A percentile compares a stretch with the other conserved stretches of the same genome.
Conservation (phyloP, 2,888 invertebrate species). For the Eilema caniola region DNA sequence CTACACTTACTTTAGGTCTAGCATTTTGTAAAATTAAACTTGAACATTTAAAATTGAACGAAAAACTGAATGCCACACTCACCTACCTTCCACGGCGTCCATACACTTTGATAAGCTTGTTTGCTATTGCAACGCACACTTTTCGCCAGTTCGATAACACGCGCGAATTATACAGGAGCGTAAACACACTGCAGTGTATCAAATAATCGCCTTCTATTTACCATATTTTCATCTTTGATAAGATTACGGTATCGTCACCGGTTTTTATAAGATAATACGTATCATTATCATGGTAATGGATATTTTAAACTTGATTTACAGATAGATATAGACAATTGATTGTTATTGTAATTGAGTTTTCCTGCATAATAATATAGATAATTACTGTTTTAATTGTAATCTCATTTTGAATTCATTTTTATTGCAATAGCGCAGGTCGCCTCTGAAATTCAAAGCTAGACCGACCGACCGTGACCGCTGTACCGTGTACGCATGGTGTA, state of each 20-base stretch:
- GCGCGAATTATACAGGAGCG: constrained; percentile 52
- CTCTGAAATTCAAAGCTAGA: neutral
- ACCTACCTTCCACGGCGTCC: constrained; percentile 36
- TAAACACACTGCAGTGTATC: constrained; percentile 63
- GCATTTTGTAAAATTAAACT: too few relatives aligned
- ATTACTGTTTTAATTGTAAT: constrained; percentile 3
- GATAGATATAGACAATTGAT: constrained; percentile 51
- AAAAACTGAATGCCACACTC: constrained; percentile 26
- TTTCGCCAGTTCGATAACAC: constrained; percentile 62
- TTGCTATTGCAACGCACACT: constrained; percentile 55
- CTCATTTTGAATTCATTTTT: neutral
- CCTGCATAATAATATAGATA: constrained; percentile 6
- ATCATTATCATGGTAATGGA: constrained; percentile 55
- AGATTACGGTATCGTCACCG: constrained; percentile 56
- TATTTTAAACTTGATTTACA: constrained; percentile 59
- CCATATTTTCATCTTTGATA: constrained; percentile 76
- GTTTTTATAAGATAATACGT: constrained; percentile 45
- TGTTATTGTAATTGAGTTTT: constrained; percentile 17
- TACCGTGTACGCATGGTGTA: too few relatives aligned
- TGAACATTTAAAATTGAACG: neutral
- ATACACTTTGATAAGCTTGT: constrained; percentile 55
- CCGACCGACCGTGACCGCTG: too few relatives aligned
- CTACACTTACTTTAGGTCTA: too few relatives aligned
- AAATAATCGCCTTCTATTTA: constrained; percentile 62
- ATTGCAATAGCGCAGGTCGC: neutral